A percentile compares a stretch with the other conserved stretches of the same genome.
Evolutionary conservation across 35 echinoderm and acorn worm genomes (phyloP).

Genomic region (Patiria miniata): DNA sequence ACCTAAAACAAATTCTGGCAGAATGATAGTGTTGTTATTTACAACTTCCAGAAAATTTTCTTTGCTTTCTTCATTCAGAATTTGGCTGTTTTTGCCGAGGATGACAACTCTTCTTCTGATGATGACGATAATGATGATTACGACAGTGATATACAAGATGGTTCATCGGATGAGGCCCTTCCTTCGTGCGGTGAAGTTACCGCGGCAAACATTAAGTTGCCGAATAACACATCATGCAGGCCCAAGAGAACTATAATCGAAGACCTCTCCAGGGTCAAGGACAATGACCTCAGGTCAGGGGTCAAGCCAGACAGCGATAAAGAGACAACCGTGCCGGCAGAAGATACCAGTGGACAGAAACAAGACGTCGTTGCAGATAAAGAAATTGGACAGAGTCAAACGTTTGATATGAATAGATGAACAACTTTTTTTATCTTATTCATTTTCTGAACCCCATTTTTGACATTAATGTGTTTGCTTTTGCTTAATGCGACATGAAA

Average conservation of each 20-base stretch:
- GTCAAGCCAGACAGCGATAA: not conserved
- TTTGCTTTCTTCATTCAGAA: slow-evolving; percentile 8
- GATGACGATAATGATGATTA: not conserved
- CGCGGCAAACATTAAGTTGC: slow-evolving; percentile 17
- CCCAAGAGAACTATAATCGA: slow-evolving; percentile 15
- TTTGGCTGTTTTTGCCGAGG: not conserved
- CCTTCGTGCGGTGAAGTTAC: not conserved
- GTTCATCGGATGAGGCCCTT: not conserved
- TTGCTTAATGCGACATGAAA: too few relatives aligned
- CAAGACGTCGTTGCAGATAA: too few relatives aligned
- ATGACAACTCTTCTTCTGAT: not conserved
- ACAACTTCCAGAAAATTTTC: not conserved
- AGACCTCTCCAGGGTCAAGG: not conserved
- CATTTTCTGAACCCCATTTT: too few relatives aligned
- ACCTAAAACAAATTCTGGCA: not conserved
- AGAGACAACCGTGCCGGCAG: not conserved
- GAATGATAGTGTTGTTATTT: not conserved
- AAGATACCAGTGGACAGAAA: too few relatives aligned
- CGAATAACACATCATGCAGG: not conserved
- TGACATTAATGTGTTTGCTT: too few relatives aligned
- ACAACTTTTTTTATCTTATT: too few relatives aligned
- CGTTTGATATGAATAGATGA: too few relatives aligned
- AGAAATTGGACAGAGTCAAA: too few relatives aligned
- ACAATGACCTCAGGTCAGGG: not conserved
- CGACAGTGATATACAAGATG: not conserved